These are phyloP conservation scores for Podarcis muralis DNA, from an alignment of 2,113 vertebrate species.

Conservation along the genomic window DNA sequence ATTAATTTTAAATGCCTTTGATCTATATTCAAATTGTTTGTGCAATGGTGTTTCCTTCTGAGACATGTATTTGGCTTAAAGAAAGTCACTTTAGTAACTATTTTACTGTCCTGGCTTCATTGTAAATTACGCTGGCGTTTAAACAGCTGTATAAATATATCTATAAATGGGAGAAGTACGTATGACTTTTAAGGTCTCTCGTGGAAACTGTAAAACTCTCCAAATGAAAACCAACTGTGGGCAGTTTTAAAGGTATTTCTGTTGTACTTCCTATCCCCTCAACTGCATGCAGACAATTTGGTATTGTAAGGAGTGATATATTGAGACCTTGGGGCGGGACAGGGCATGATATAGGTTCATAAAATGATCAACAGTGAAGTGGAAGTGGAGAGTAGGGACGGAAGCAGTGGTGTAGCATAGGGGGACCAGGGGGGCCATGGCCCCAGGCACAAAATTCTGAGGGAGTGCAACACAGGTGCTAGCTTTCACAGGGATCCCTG, in stretches of 20 bases:
- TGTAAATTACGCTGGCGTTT: conserved; percentile 29
- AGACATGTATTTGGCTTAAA: conserved; percentile 38
- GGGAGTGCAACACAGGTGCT: too few relatives aligned
- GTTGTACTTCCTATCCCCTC: background rate
- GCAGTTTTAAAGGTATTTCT: background rate
- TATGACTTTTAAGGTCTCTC: conserved; percentile 17
- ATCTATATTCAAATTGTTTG: conserved; percentile 28
- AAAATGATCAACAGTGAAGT: background rate
- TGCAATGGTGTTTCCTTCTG: background rate
- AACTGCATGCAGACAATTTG: background rate
- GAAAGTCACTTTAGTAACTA: background rate
- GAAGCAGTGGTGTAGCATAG: too few relatives aligned
- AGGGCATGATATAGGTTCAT: background rate
- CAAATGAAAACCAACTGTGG: conserved; percentile 21
- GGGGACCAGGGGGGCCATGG: too few relatives aligned
- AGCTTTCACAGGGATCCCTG: too few relatives aligned
- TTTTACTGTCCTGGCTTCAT: background rate
- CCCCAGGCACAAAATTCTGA: too few relatives aligned
- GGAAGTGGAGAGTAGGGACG: background rate
- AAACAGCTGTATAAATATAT: background rate
- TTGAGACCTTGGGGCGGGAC: background rate
- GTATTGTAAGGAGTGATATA: background rate
- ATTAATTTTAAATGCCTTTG: conserved; percentile 23
- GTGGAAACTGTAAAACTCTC: conserved; percentile 7
- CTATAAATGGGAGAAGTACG: background rate